Conservation (phyloP, 2,113 vertebrate species). For the Thermophis baileyi region DNA sequence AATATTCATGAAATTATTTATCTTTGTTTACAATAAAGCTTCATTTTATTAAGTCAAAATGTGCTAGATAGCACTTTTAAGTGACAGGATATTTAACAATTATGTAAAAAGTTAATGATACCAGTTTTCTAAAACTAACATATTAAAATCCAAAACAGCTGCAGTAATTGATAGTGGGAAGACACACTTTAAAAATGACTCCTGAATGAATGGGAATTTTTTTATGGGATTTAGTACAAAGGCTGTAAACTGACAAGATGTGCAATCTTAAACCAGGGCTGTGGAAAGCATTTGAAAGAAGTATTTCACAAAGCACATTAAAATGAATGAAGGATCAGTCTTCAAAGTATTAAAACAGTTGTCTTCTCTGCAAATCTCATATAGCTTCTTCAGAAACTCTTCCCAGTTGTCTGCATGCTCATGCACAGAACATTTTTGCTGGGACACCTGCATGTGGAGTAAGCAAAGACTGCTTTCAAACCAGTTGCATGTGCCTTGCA, state of each 20-base stretch:
- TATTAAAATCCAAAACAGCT: constrained; percentile 45
- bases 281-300: background rate
- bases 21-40: constrained; percentile 28
- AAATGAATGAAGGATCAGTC: background rate
- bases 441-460: background rate
- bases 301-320: background rate
- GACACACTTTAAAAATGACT: background rate
- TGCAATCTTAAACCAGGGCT: constrained; percentile 23
- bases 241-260: constrained; percentile 32
- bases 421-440: background rate
- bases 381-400: background rate
- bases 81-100: constrained; percentile 28
- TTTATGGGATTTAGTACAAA: constrained; percentile 52
- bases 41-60: background rate
- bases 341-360: constrained; percentile 2
- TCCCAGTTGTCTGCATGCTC: background rate
- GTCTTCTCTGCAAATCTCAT: background rate
- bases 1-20: constrained; percentile 26
- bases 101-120: constrained; percentile 22
- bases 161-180: background rate
- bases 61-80: background rate
- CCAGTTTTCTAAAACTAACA: constrained; percentile 54
- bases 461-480: background rate
- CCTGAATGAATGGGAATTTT: constrained; percentile 14
- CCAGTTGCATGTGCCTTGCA: background rate